Base-by-base conservation (phyloP, 2,888 invertebrate genomes). In the Halictus ligatus region DNA sequence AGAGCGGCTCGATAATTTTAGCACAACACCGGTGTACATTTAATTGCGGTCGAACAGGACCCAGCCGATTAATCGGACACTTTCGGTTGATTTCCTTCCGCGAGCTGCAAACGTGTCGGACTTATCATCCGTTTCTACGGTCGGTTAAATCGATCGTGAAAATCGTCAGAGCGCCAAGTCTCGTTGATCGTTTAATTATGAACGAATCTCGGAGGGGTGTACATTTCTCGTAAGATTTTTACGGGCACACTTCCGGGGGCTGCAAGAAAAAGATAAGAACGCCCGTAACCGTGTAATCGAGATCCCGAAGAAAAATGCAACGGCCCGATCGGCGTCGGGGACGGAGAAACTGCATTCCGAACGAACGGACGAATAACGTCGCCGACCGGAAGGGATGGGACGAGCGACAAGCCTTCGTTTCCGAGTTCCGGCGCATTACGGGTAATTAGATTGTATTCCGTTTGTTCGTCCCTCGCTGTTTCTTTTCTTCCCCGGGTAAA, bases 371-470 rank as follows among this genome's bases (percentile, higher is more conserved):
- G 94, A 93, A 92, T 92, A 92, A 92, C 92, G 89, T 89, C 85
- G 88, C 82, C 87, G 78, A 89, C 89, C 89, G 90, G 89, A 91
- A 89, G 83, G 89, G 90, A 82, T 89, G 91, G 89, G 89, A 86
- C 84, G 85, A 83, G 83, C 90, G 90, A 91, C 92, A 92, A 92
- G 91, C 88, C 91, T 87, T 88, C 89, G 91, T 92, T 93, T 93
- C 92, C 92, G 92, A 92, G 91, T 92, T 92, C 92, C 91, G 89
- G 91, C 89, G 92, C 92, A 93, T 94, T 93, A 93, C 92, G 89
- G 92, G 91, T 94, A 94, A 94, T 94, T 94, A 94, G 92, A 94
- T 94, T 93, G 92, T 88, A 93, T 92, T 85, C 89, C 89, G 88
- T 91, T 92, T 89, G 89, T 88, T 85, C 86, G 88, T 40, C 21